Evolutionary conservation across 2,888 invertebrate genomes (phyloP).

Genomic region (Habroteleia sp.): DNA sequence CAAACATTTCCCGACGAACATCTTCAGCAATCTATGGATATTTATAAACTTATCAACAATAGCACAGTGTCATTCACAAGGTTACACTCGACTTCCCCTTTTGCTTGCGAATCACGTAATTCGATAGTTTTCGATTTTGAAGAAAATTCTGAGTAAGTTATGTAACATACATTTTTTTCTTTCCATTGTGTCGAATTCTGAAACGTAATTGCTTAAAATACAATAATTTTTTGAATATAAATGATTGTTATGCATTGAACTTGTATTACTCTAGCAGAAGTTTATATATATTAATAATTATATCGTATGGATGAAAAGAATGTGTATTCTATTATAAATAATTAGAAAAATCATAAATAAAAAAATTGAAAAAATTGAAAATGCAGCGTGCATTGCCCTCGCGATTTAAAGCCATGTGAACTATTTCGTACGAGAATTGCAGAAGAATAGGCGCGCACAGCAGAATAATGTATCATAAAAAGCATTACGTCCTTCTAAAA

Average conservation of each 20-base stretch:
- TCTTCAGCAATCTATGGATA: constrained; percentile 54
- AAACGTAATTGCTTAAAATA: too few relatives aligned
- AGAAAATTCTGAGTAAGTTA: too few relatives aligned
- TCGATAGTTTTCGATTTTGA: constrained; percentile 12
- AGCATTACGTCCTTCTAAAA: constrained; percentile 52
- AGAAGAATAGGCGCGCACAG: constrained; percentile 23
- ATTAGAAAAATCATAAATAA: too few relatives aligned
- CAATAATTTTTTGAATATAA: too few relatives aligned
- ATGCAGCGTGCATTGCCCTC: constrained; percentile 29
- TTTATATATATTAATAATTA: too few relatives aligned
- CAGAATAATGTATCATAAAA: constrained; percentile 53
- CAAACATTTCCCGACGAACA: constrained; percentile 31
- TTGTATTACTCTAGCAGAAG: too few relatives aligned
- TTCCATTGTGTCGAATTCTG: too few relatives aligned
- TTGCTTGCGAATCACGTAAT: constrained; percentile 28
- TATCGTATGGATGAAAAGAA: too few relatives aligned
- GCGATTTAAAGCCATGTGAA: constrained; percentile 37
- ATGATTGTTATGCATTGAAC: too few relatives aligned
- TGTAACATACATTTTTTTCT: too few relatives aligned
- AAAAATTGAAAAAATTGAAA: too few relatives aligned
- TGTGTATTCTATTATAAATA: too few relatives aligned
- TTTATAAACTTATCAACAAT: constrained; percentile 59
- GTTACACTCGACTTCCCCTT: constrained; percentile 32
- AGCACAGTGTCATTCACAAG: constrained; percentile 54
- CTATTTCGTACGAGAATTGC: constrained; percentile 28